Evolutionary conservation across 2,113 vertebrate genomes (phyloP), one percentile per base, ranked within the genome.

Genomic region (Phoxinus phoxinus): DNA sequence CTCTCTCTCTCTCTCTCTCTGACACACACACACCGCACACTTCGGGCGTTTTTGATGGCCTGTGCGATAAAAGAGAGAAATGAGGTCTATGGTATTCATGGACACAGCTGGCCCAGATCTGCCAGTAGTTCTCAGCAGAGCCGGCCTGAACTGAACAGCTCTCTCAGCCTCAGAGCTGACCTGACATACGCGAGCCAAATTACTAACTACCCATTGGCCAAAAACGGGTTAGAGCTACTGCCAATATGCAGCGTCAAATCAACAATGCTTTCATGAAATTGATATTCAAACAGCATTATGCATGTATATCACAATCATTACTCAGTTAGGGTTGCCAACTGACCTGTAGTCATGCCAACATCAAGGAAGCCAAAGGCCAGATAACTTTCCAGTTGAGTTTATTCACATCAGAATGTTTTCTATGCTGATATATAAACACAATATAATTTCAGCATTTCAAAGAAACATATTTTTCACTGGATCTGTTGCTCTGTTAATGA

Each of bases 101-200:
- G 86, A 58, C 85, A 84, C 78, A 84, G 79, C 83, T 88, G 89
- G 85, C 89, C 86, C 86, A 89, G 79, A 88, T 89, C 85, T 88
- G 82, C 78, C 85, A 86, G 87, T 44, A 78, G 85, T 61, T 80
- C 76, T 89, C 82, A 88, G 85, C 83, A 37, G 65, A 73, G 41
- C 74, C 44, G 63, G 25, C 56, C 81, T 58, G 69, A 86, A 78
- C 58, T 46, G 37, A 76, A 37, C 75, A 79, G 75, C 61, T 63
- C 72, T 75, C 51, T 74, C 56, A 63, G 86, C 73, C 77, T 78
- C 82, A 44, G 25, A 84, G 23, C 71, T 84, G 84, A 86, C 84
- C 84, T 81, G 61, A 61, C 81, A 87, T 25, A 58, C 15, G 46
- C 51, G 53, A 77, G 51, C 65, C 37, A 73, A 85, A 86, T 84